Base-by-base conservation (phyloP, 2,888 invertebrate genomes). In the Coronaproctus castanopsis region DNA sequence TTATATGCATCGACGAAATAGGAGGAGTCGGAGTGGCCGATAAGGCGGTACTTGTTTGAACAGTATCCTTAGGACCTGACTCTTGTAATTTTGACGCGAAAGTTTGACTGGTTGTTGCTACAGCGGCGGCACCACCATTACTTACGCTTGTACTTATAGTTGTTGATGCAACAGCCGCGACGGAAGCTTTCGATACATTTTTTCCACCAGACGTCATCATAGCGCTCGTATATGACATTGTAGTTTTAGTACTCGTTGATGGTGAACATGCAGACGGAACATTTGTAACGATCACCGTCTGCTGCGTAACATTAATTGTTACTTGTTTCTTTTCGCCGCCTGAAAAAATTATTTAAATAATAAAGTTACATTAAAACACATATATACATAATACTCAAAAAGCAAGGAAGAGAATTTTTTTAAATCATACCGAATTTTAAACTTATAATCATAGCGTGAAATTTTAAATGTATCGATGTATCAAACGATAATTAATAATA, bases 71-170 rank as follows among this genome's bases (percentile, higher is more conserved):
- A 52, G 67, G 57, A 69, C 52, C 68, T 62, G 69, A 24, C 24
- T 59, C 55, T 55, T 55, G 55, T 59, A 84, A 75, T 71, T 84
- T 85, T 59, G 83, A 83, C 20, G 84, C 84, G 72, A 84, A 84
- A 1, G 83, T 82, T 80, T 80, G 55, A 78, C 76, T n/a, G 80
- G 76, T 36, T n/a, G n/a, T n/a, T n/a, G n/a, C n/a, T n/a, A n/a
- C n/a, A 8, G 36, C 36, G 14, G 59, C 59, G 55, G 51, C 20
- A 55, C 59, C 1, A 59, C 59, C n/a, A 55, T 55, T 10, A 55
- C 8, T 36, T 8, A 24, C 21, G 59, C 55, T 53, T 19, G 10
- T 8, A 18, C 19, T 22, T 58, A 77, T 75, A 65, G 78, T 77
- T 59, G 77, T 36, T 52, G 62, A 57, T 22, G 61, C 24, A 21